Conservation (phyloP, 2,113 vertebrate species). For the Odontesthes bonariensis region DNA sequence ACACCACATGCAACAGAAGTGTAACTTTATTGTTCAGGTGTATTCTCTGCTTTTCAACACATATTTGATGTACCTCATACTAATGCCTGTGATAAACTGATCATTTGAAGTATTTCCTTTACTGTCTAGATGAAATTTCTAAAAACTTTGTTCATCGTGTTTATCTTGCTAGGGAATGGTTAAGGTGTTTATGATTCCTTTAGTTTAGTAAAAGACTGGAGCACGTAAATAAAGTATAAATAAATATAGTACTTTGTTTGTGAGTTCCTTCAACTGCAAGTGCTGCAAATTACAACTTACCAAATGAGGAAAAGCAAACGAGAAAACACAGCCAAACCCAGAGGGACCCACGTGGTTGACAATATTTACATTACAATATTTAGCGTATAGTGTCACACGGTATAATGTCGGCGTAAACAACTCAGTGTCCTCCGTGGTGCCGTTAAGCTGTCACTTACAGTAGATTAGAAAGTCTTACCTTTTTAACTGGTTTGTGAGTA, state of each 20-base stretch:
- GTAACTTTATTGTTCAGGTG: not conserved
- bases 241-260: too few relatives aligned
- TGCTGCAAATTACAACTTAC: not conserved
- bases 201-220: not conserved
- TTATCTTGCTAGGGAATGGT: too few relatives aligned
- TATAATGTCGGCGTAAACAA: not conserved
- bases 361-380: not conserved
- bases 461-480: conserved; percentile 63
- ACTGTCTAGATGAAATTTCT: too few relatives aligned
- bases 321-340: not conserved
- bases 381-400: not conserved
- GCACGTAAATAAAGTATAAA: too few relatives aligned
- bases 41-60: not conserved
- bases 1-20: too few relatives aligned
- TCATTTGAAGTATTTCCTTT: too few relatives aligned
- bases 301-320: not conserved
- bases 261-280: not conserved
- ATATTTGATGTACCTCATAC: too few relatives aligned
- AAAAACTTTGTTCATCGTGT: too few relatives aligned
- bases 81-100: too few relatives aligned
- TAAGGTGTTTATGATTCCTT: not conserved
- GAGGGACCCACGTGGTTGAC: not conserved
- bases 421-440: not conserved
- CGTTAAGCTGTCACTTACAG: too few relatives aligned
- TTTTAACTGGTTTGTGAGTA: conserved; percentile 82